These are phyloP conservation scores for Monomorium pharaonis DNA, from an alignment of 1,140 invertebrate species.

Conservation along the genomic window DNA sequence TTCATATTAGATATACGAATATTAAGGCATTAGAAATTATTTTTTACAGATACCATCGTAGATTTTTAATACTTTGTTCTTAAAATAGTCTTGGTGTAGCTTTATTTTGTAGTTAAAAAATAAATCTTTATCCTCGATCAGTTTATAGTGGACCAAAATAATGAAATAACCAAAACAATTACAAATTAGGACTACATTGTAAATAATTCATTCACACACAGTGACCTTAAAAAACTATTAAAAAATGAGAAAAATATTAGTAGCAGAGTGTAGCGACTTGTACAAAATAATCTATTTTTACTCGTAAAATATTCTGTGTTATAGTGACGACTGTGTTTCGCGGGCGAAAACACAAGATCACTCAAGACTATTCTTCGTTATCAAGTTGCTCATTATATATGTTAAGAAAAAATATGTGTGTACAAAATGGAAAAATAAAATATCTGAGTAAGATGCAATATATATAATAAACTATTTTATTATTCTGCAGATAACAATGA, in stretches of 20 bases:
- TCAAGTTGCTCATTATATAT: conserved; percentile 47
- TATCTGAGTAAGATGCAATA: not conserved
- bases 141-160: conserved; percentile 66
- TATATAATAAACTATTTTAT: conserved; percentile 34
- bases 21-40: conserved; percentile 1
- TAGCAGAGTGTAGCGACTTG: conserved; percentile 34
- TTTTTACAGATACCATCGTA: not conserved
- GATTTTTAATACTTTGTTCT: not conserved
- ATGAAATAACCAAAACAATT: conserved; percentile 1
- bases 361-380: conserved; percentile 13
- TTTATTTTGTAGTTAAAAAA: conserved; percentile 8
- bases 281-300: conserved; percentile 55
- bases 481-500: conserved; percentile 71
- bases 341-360: conserved; percentile 43
- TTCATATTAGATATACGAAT: conserved; percentile 9
- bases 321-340: conserved; percentile 42
- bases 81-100: not conserved
- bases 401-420: conserved; percentile 39
- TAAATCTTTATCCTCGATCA: conserved; percentile 12
- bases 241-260: conserved; percentile 34
- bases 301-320: conserved; percentile 56
- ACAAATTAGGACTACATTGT: conserved; percentile 36
- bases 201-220: conserved; percentile 34
- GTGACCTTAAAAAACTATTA: conserved; percentile 25
- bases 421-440: conserved; percentile 39